A percentile compares a stretch with the other conserved stretches of the same genome.
These are phyloP conservation scores for Leiothrix lutea DNA, from an alignment of 2,113 vertebrate genomes.

Conservation along the genomic window DNA sequence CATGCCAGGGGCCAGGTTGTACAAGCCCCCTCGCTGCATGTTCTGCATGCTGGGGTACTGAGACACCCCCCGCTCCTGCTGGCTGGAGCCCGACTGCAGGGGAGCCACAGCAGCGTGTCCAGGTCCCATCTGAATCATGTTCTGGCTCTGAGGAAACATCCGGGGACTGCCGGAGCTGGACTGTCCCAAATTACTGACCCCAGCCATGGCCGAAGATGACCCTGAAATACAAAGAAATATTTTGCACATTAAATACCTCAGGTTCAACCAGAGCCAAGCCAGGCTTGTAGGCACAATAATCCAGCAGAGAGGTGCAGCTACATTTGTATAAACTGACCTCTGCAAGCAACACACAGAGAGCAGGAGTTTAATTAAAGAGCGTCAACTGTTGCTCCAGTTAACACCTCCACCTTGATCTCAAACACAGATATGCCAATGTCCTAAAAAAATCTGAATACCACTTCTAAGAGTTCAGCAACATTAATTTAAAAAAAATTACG, in stretches of 20 bases:
- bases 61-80: conserved; percentile 82
- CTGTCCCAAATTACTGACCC: conserved; percentile 81
- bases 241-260: not conserved
- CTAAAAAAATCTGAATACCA: not conserved
- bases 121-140: conserved; percentile 85
- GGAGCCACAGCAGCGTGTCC: conserved; percentile 77
- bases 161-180: conserved; percentile 81
- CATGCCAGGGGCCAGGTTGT: conserved; percentile 79
- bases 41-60: conserved; percentile 82
- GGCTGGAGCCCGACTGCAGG: conserved; percentile 72
- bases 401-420: not conserved
- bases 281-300: not conserved
- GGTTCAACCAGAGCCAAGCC: not conserved
- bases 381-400: not conserved
- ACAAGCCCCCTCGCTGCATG: conserved; percentile 82
- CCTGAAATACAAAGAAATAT: conserved; percentile 70
- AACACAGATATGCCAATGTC: not conserved
- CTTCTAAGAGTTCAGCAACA: not conserved
- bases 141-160: conserved; percentile 87
- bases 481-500: not conserved
- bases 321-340: not conserved
- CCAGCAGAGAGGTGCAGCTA: not conserved
- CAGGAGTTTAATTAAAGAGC: not conserved
- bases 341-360: not conserved
- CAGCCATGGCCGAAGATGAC: conserved; percentile 81